Percentiles rank a stretch among this genome's conserved stretches.
These are phyloP conservation scores for Drosophila falleni DNA, from an alignment of 2,888 invertebrate species.

Conservation along the genomic window DNA sequence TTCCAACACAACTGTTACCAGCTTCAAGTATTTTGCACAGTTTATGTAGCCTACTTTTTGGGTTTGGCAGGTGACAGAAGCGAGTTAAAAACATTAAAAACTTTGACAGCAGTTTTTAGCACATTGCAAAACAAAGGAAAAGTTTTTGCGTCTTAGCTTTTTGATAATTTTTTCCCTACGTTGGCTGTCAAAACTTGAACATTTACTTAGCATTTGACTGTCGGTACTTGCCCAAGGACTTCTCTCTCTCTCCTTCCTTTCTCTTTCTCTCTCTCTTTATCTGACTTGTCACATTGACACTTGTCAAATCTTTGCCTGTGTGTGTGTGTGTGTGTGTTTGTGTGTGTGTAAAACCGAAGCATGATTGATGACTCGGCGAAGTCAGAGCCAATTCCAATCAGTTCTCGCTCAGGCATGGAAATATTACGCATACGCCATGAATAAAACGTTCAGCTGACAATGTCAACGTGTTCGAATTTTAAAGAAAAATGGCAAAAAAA, in stretches of 20 bases:
- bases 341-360: conserved; percentile 75
- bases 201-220: conserved; percentile 80
- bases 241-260: not conserved
- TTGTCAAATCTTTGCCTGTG: conserved; percentile 71
- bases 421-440: conserved; percentile 74
- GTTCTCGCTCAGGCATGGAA: conserved; percentile 47
- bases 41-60: conserved; percentile 56
- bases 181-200: conserved; percentile 70
- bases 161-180: conserved; percentile 29
- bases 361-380: conserved; percentile 81
- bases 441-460: conserved; percentile 56
- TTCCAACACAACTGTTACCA: conserved; percentile 16
- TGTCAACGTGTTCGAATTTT: conserved; percentile 30
- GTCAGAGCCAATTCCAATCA: conserved; percentile 68
- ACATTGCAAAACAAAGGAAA: conserved; percentile 73
- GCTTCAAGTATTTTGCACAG: conserved; percentile 27
- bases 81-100: conserved; percentile 79
- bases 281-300: conserved; percentile 73
- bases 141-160: conserved; percentile 50
- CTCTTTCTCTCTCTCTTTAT: conserved; percentile 19
- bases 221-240: conserved; percentile 49
- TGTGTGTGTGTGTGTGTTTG: conserved; percentile 73
- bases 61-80: conserved; percentile 73
- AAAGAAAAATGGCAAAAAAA: conserved; percentile 61
- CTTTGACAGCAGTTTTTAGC: conserved; percentile 78